Evolutionary conservation across 2,113 vertebrate genomes (phyloP), one percentile per base, ranked within the genome.

Genomic region (Halichoeres trimaculatus): DNA sequence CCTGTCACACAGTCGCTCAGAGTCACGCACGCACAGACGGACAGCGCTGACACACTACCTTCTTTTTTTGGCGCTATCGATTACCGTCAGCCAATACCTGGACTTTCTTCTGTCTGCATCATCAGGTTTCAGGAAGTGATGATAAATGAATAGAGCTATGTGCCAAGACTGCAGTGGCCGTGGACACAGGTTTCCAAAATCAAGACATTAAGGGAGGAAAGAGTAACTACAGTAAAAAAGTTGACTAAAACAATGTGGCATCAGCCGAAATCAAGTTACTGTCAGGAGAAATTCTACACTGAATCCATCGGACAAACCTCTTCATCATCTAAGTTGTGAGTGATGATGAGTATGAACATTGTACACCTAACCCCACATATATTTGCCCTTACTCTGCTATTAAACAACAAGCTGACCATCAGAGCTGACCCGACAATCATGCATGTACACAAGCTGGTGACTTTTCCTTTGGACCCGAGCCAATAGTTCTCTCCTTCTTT

Each of bases 91-190:
- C 87, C 79, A 83, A 76, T 88, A 79, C 65, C 74, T 84, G 71
- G 22, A 74, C 81, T 79, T 78, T 24, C 63, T 83, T 65, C 76
- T 78, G 74, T 86, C 61, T 79, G 76, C 74, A 81, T 86, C 79
- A 80, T 90, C 80, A 66, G 75, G 62, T 81, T 88, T 78, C 78
- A 86, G 76, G 76, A 88, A 76, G 77, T 76, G 59, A 83, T 88
- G 84, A 86, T 70, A 76, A 78, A 80, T 70, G 71, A 85, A 65
- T 2, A 35, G 62, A 34, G 1, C 62, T 5, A 55, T 70, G 26
- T 67, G 66, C 22, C 63, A 67, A 38, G 50, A 76, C 67, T 75
- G 68, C 78, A 30, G 75, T 8, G 22, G 54, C 52, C 43, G 23
- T 17, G 61, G 60, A 20, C 65, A 45, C 2, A 70, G 23, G 36